These are phyloP conservation scores for Subanguina moxae DNA, from an alignment of 1,140 invertebrate species.

Conservation along the genomic window DNA sequence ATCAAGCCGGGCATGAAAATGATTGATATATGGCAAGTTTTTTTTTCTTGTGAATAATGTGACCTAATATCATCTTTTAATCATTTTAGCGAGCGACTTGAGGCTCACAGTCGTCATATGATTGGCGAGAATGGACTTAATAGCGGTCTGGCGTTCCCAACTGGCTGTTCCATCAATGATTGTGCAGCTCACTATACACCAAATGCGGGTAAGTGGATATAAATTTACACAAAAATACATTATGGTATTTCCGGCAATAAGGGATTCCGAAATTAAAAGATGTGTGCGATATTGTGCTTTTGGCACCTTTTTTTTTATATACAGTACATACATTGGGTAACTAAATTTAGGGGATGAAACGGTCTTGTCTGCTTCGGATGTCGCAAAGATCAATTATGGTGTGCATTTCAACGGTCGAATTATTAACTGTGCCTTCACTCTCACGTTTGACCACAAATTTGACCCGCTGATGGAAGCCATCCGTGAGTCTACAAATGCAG, in stretches of 20 bases:
- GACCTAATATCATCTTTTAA: constrained; percentile 17
- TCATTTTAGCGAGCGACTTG: constrained; percentile 80
- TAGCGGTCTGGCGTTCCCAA: constrained; percentile 95
- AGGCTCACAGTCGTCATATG: constrained; percentile 80
- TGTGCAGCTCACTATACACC: constrained; percentile 99
- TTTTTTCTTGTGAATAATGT: neutral
- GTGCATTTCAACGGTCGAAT: constrained; percentile 96
- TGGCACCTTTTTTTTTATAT: no score
- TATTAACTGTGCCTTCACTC: constrained; percentile 96
- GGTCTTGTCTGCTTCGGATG: constrained; percentile 89
- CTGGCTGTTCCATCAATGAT: constrained; percentile 94
- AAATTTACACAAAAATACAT: no score
- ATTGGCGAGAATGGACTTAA: constrained; percentile 92
- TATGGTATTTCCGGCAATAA: no score
- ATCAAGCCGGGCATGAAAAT: constrained; percentile 98
- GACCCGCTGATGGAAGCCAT: constrained; percentile 91
- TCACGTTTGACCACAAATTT: constrained; percentile 93
- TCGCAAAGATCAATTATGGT: constrained; percentile 94
- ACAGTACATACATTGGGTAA: no score
- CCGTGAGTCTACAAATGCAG: constrained; percentile 92
- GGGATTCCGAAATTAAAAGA: no score
- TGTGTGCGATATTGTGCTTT: no score
- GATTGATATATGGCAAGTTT: constrained; percentile 83
- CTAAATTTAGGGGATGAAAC: constrained; percentile 77
- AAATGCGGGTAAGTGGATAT: constrained; percentile 78